phyloP scores from a whole-genome alignment of 2,113 vertebrate genomes.

The Microtus pennsylvanicus region DNA sequence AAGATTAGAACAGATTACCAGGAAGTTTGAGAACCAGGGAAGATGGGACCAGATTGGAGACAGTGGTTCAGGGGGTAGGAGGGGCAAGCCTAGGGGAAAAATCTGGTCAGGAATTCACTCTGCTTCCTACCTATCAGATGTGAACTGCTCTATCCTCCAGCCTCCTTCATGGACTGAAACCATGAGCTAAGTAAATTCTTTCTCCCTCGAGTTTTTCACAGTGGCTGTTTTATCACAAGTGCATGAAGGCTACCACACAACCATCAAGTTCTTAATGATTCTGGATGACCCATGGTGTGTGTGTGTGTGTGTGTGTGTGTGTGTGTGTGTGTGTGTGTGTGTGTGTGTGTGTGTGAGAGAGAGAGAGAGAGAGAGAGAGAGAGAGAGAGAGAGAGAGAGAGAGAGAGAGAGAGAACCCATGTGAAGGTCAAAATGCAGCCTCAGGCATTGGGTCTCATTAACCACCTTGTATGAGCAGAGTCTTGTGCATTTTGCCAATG shows the following conservation, averaged over 20 bases:
- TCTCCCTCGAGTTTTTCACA: not conserved
- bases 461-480: too few species aligned
- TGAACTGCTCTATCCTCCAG: not conserved
- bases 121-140: not conserved
- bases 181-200: not conserved
- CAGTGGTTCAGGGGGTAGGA: not conserved
- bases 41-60: not conserved
- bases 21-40: not conserved
- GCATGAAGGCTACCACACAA: not conserved
- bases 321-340: too few species aligned
- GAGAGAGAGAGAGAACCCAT: too few species aligned
- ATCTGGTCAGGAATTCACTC: not conserved
- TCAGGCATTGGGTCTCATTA: too few species aligned
- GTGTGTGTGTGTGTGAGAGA: too few species aligned
- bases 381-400: too few species aligned
- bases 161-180: not conserved
- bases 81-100: fast-evolving
- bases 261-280: not conserved
- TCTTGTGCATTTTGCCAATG: too few species aligned
- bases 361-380: too few species aligned
- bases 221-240: not conserved
- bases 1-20: not conserved
- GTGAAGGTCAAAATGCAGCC: too few species aligned
- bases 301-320: too few species aligned
- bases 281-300: not conserved